Conservation (phyloP, 2,888 invertebrate genomes). For the Hemithea aestivaria region DNA sequence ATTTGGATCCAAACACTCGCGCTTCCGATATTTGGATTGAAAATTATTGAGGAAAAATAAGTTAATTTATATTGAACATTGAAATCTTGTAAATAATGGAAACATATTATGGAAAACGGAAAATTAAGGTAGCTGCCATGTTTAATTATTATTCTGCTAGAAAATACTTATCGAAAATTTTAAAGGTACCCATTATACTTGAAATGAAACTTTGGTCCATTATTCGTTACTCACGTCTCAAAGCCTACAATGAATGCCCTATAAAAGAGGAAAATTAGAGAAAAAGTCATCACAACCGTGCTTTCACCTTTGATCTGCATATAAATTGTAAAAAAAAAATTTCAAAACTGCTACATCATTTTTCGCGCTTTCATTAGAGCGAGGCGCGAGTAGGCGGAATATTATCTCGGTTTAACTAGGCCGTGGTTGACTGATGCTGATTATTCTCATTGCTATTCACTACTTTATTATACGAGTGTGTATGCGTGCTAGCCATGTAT, state of each 20-base stretch:
- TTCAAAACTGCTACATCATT: constrained; percentile 19
- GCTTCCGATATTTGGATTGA: not conserved
- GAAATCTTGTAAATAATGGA: too few relatives aligned
- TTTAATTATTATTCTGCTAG: too few relatives aligned
- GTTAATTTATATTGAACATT: too few relatives aligned
- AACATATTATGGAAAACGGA: too few relatives aligned
- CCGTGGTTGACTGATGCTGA: constrained; percentile 33
- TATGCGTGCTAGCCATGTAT: too few relatives aligned
- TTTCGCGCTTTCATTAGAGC: constrained; percentile 20
- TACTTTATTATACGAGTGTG: constrained; percentile 24
- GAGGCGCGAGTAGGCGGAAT: constrained; percentile 17
- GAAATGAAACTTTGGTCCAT: too few relatives aligned
- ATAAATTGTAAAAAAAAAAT: constrained; percentile 17
- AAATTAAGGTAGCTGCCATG: too few relatives aligned
- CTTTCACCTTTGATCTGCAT: constrained; percentile 16
- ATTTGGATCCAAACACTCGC: not conserved
- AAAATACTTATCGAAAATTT: too few relatives aligned
- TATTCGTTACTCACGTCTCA: too few relatives aligned
- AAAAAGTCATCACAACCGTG: constrained; percentile 7
- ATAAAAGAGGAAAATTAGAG: constrained; percentile 9
- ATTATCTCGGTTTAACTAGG: constrained; percentile 22
- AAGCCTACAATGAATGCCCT: not conserved
- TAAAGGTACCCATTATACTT: too few relatives aligned
- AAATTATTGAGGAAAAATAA: too few relatives aligned
- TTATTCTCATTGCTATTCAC: constrained; percentile 33